A percentile compares a stretch with the other conserved stretches of the same genome.
Conservation (phyloP, 2,888 invertebrate species). For the Macrophya annulata region DNA sequence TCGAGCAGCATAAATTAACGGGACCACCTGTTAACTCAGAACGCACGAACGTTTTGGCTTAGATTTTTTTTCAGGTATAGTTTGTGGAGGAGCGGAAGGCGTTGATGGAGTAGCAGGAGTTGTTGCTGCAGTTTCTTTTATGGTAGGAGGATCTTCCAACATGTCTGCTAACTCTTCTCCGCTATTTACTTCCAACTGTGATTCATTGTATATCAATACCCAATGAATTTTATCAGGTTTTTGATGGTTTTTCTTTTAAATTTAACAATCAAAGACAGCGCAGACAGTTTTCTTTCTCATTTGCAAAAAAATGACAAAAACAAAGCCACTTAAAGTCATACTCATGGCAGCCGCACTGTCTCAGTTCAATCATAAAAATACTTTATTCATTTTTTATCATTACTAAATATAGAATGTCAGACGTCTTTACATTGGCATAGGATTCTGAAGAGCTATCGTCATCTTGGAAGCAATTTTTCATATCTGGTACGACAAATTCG, state of each 20-base stretch:
- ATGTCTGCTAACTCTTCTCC: conserved; percentile 78
- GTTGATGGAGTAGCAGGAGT: conserved; percentile 77
- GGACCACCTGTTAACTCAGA: conserved; percentile 74
- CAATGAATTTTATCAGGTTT: conserved; percentile 18
- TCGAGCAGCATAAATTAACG: conserved; percentile 61
- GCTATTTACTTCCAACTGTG: conserved; percentile 77
- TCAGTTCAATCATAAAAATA: not conserved
- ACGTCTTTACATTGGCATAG: not conserved
- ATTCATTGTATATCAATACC: conserved; percentile 57
- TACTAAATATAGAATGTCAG: not conserved
- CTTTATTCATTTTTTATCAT: not conserved
- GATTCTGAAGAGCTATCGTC: not conserved
- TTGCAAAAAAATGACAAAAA: not conserved
- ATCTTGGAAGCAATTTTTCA: not conserved
- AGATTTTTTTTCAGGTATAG: conserved; percentile 75
- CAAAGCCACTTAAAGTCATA: not conserved
- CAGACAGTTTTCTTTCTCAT: not conserved
- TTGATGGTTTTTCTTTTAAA: conserved; percentile 4
- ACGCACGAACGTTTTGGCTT: conserved; percentile 77
- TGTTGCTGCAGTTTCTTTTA: conserved; percentile 74
- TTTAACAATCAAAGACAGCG: not conserved
- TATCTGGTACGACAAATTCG: not conserved
- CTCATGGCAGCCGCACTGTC: not conserved
- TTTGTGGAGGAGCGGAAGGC: conserved; percentile 73
- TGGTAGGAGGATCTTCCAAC: conserved; percentile 77